Percentiles rank a stretch among this genome's conserved stretches.
These are phyloP conservation scores for Vanessa cardui DNA, from an alignment of 2,888 invertebrate genomes.

Conservation along the genomic window DNA sequence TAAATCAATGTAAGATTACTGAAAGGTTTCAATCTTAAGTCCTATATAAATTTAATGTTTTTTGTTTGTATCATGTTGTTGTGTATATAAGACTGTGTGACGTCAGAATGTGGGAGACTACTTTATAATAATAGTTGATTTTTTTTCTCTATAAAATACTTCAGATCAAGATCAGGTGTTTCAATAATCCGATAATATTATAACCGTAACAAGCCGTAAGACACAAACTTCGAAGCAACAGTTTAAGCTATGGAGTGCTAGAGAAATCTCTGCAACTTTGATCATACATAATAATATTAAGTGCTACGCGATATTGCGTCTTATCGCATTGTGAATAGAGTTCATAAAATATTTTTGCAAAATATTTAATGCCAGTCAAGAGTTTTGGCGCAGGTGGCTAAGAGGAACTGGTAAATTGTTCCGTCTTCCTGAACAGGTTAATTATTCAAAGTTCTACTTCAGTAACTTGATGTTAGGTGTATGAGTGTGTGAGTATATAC, in stretches of 20 bases:
- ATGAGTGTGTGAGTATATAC: not conserved
- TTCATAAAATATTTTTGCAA: not conserved
- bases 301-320: constrained; percentile 6
- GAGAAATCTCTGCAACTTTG: constrained; percentile 23
- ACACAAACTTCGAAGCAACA: constrained; percentile 23
- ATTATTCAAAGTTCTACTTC: constrained; percentile 56
- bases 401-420: constrained; percentile 49
- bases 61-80: too few relatives aligned
- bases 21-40: too few relatives aligned
- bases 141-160: not conserved
- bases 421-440: constrained; percentile 51
- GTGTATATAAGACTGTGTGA: too few relatives aligned
- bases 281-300: not conserved
- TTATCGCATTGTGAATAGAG: not conserved
- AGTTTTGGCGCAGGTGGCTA: constrained; percentile 64
- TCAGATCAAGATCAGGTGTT: constrained; percentile 33
- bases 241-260: constrained; percentile 34
- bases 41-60: too few relatives aligned
- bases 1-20: too few relatives aligned
- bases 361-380: constrained; percentile 17
- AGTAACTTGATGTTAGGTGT: constrained; percentile 30
- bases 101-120: too few relatives aligned
- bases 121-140: too few relatives aligned
- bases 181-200: constrained; percentile 34
- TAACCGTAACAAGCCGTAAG: constrained; percentile 32